phyloP scores from a whole-genome alignment of 2,797 vertebrate genomes.

The Somateria mollissima region DNA sequence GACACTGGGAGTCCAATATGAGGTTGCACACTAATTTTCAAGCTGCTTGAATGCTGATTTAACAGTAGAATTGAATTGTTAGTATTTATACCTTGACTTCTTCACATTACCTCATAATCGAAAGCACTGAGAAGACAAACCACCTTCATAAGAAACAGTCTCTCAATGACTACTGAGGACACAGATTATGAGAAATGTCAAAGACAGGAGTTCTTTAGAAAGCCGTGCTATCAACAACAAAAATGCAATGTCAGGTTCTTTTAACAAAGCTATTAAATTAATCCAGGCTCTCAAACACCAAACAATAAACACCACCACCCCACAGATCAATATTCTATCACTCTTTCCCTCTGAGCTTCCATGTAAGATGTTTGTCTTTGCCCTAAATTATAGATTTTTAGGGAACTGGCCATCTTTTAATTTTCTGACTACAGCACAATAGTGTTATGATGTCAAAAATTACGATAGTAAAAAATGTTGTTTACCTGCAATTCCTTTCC shows the following conservation, averaged over 20 bases:
- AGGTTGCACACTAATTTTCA: constrained; percentile 25
- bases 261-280: not conserved
- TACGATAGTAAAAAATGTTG: not conserved
- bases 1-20: not conserved
- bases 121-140: constrained; percentile 22
- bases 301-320: not conserved
- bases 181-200: not conserved
- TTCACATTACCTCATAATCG: not conserved
- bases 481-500: not conserved
- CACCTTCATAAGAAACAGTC: not conserved
- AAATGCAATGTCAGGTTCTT: not conserved
- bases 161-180: not conserved
- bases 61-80: not conserved
- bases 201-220: not conserved
- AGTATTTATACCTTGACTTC: not conserved
- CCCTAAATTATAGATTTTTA: not conserved
- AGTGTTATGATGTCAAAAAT: not conserved
- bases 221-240: not conserved
- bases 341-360: not conserved
- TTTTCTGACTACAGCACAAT: not conserved
- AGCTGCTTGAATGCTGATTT: constrained; percentile 14
- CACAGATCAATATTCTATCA: not conserved
- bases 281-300: not conserved
- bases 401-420: not conserved
- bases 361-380: not conserved